These are phyloP conservation scores for Heliothis virescens DNA, from an alignment of 1,140 invertebrate genomes.

Conservation along the genomic window DNA sequence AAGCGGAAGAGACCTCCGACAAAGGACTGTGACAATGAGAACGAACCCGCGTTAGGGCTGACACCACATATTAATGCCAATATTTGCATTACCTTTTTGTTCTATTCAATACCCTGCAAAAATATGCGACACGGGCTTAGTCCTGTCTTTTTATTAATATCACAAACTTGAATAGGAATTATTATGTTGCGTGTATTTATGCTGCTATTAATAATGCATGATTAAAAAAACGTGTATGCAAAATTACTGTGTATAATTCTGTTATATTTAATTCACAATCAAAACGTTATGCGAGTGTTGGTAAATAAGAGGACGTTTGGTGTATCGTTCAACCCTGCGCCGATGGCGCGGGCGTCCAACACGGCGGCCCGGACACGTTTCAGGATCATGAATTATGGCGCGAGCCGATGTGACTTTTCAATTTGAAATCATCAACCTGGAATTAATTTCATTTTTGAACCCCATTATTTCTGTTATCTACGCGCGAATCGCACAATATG, in stretches of 20 bases:
- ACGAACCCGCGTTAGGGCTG: slow-evolving; percentile 68
- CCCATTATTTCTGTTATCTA: slow-evolving; percentile 86
- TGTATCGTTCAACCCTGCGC: slow-evolving; percentile 69
- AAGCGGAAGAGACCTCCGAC: slow-evolving; percentile 80
- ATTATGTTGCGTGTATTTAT: slow-evolving; percentile 11
- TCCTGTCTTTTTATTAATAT: slow-evolving; percentile 44
- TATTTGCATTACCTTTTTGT: slow-evolving; percentile 53
- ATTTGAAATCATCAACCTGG: slow-evolving; percentile 87
- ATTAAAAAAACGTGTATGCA: slow-evolving; percentile 19
- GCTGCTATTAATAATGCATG: slow-evolving; percentile 7
- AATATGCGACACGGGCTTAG: slow-evolving; percentile 42
- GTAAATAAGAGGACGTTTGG: slow-evolving; percentile 30
- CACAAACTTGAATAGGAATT: slow-evolving; percentile 20
- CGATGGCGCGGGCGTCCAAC: slow-evolving; percentile 68
- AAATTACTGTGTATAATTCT: slow-evolving; percentile 20
- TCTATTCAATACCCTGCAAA: slow-evolving; percentile 23
- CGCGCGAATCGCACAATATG: slow-evolving; percentile 82
- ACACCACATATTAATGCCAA: slow-evolving; percentile 50
- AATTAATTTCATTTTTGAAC: slow-evolving; percentile 87
- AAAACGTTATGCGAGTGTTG: not conserved
- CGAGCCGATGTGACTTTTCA: slow-evolving; percentile 86
- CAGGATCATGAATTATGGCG: slow-evolving; percentile 85
- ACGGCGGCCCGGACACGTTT: slow-evolving; percentile 85
- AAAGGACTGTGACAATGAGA: slow-evolving; percentile 82
- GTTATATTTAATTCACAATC: slow-evolving; percentile 25